Conservation (phyloP, 1,140 invertebrate genomes). For the Aphis craccivora region DNA sequence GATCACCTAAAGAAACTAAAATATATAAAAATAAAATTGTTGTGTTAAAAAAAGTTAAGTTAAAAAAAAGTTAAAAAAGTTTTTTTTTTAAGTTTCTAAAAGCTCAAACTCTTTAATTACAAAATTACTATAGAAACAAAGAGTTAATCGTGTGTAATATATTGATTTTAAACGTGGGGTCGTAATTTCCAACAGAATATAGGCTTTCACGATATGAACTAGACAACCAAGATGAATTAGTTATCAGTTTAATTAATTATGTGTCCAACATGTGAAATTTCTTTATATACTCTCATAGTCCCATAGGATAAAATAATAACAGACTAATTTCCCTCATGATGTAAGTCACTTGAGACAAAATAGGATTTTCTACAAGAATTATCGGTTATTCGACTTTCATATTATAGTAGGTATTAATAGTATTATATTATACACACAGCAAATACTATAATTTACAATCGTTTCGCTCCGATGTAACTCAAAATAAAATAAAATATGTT, state of each 20-base stretch:
- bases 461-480: neutral
- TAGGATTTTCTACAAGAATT: neutral
- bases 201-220: neutral
- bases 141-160: neutral
- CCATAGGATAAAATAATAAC: conserved; percentile 16
- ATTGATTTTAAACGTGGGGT: neutral
- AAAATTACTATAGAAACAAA: neutral
- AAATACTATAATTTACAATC: neutral
- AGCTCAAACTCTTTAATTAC: neutral
- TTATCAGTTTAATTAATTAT: conserved; percentile 43
- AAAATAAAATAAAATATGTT: neutral
- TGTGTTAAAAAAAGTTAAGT: too few relatives aligned
- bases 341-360: conserved; percentile 31
- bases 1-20: neutral
- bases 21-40: neutral
- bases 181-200: neutral
- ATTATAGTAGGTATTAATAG: too few relatives aligned
- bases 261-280: conserved; percentile 11
- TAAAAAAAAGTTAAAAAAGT: too few relatives aligned
- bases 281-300: neutral
- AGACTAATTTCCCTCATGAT: neutral
- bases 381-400: neutral
- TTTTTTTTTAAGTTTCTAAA: neutral
- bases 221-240: conserved; percentile 1
- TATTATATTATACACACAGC: neutral